A percentile compares a stretch with the other conserved stretches of the same genome.
Evolutionary conservation across 1,140 invertebrate genomes (phyloP).

Genomic region (Drosophila littoralis): DNA sequence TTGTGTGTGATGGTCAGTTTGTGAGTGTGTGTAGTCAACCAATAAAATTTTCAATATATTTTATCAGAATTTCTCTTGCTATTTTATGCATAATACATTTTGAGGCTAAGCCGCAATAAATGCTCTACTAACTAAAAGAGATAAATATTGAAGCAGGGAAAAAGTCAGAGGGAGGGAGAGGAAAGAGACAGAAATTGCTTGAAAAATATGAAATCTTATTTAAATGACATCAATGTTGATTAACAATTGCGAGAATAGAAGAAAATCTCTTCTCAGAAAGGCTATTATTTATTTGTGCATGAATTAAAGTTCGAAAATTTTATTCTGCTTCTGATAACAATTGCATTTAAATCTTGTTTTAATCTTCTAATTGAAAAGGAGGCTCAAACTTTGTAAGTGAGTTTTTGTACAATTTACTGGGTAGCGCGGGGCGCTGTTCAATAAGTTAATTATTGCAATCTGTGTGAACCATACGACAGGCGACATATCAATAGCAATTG

Average conservation of each 20-base stretch:
- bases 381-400: too few relatives aligned
- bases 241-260: not conserved
- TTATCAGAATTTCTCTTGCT: slow-evolving; percentile 70
- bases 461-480: too few relatives aligned
- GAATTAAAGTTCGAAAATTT: too few relatives aligned
- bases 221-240: slow-evolving; percentile 23
- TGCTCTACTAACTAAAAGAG: slow-evolving; percentile 13
- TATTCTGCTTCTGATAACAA: too few relatives aligned
- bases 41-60: slow-evolving; percentile 81
- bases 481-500: too few relatives aligned
- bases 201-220: slow-evolving; percentile 1
- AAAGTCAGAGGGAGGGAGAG: slow-evolving; percentile 19
- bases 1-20: slow-evolving; percentile 3
- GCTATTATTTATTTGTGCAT: too few relatives aligned
- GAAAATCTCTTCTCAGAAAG: too few relatives aligned
- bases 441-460: too few relatives aligned
- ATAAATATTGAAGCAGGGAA: not conserved
- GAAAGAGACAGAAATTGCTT: not conserved
- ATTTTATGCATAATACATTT: slow-evolving; percentile 80
- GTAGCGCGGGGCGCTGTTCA: too few relatives aligned
- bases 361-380: too few relatives aligned
- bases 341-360: too few relatives aligned
- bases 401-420: too few relatives aligned
- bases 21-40: slow-evolving; percentile 39
- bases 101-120: slow-evolving; percentile 27